phyloP scores from a whole-genome alignment of 2,113 vertebrate genomes.

The Syrrhaptes paradoxus region DNA sequence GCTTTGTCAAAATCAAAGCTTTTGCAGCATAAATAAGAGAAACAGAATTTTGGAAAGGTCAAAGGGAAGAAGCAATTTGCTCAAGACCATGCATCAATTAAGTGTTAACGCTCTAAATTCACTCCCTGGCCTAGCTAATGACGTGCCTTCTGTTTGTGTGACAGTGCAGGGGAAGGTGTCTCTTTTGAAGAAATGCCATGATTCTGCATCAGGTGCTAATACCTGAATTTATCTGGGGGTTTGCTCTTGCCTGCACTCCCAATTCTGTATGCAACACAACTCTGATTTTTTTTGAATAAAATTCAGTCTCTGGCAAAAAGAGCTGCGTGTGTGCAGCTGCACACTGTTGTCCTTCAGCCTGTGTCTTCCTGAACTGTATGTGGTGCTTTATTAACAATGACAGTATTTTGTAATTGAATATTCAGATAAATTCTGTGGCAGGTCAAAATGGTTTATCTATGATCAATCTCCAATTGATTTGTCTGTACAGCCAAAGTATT shows the following conservation, averaged over 20 bases:
- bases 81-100: background rate
- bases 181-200: background rate
- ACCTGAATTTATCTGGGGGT: background rate
- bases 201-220: background rate
- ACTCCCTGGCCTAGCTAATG: background rate
- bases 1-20: background rate
- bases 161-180: background rate
- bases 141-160: background rate
- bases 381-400: conserved; percentile 47
- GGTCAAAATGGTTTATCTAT: conserved; percentile 40
- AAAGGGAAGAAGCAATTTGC: background rate
- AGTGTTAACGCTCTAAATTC: background rate
- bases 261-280: background rate
- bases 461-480: conserved; percentile 62
- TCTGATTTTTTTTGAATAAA: background rate
- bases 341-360: background rate
- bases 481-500: background rate
- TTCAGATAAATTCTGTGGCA: conserved; percentile 51
- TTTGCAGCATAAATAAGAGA: background rate
- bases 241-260: background rate
- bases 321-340: background rate
- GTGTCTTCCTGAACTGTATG: background rate
- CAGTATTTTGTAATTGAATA: conserved; percentile 56
- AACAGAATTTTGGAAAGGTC: conserved; percentile 19
- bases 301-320: background rate